These are phyloP conservation scores for Girardia tigrina DNA, from an alignment of 2,888 invertebrate genomes.

Conservation along the genomic window DNA sequence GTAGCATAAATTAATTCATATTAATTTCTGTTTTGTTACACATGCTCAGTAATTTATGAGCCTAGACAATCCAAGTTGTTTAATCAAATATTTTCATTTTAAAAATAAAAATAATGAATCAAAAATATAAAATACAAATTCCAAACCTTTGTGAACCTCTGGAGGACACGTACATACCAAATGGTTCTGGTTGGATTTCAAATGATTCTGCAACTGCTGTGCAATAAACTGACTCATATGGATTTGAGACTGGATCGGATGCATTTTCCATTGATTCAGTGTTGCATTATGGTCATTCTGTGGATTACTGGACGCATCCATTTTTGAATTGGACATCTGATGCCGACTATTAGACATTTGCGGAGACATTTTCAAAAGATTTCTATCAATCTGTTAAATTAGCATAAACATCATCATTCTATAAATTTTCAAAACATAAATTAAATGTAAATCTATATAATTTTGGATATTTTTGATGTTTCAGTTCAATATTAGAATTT, in stretches of 20 bases:
- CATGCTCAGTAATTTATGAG: too few species aligned
- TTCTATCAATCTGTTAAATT: slow-evolving; percentile 23
- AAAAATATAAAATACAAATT: too few species aligned
- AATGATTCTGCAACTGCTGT: slow-evolving; percentile 6
- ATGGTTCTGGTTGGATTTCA: slow-evolving; percentile 54
- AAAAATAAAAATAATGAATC: too few species aligned
- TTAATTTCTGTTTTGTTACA: too few species aligned
- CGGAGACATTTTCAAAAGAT: background rate
- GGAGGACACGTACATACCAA: slow-evolving; percentile 38
- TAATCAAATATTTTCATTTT: too few species aligned
- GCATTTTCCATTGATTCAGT: slow-evolving; percentile 12
- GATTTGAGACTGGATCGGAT: background rate
- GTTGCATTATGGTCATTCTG: background rate
- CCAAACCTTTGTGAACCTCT: slow-evolving; percentile 40
- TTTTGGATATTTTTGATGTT: too few species aligned
- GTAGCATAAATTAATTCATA: too few species aligned
- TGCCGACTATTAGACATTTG: slow-evolving; percentile 19
- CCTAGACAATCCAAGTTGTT: too few species aligned
- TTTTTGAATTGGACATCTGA: background rate
- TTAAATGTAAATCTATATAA: too few species aligned
- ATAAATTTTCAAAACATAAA: too few species aligned
- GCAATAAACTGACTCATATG: slow-evolving; percentile 1
- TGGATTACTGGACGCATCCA: background rate
- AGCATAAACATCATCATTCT: too few species aligned
- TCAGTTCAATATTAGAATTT: too few species aligned